phyloP scores from a whole-genome alignment of 2,888 invertebrate species.

The Trichogramma evanescens region DNA sequence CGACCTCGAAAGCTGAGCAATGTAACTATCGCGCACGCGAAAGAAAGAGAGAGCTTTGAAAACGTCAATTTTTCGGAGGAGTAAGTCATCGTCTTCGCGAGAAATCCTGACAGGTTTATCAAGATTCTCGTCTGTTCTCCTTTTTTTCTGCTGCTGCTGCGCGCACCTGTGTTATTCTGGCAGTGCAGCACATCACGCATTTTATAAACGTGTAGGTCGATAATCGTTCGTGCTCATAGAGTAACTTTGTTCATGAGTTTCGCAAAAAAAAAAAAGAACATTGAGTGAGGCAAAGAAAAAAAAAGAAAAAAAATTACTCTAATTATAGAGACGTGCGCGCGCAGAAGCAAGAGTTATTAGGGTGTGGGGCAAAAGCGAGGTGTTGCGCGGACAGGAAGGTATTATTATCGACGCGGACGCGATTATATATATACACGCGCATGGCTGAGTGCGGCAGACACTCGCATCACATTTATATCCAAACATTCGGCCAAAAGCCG shows the following conservation, averaged over 20 bases:
- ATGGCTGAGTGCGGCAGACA: no score
- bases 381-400: conserved; percentile 16
- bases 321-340: conserved; percentile 10
- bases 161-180: background rate
- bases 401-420: conserved; percentile 13
- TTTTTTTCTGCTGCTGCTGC: background rate
- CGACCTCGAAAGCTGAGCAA: no score
- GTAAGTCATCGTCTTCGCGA: conserved; percentile 37
- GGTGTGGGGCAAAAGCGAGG: conserved; percentile 4
- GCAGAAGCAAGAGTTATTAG: conserved; percentile 10
- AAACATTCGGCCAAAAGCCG: no score
- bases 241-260: no score
- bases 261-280: no score
- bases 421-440: background rate
- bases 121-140: conserved; percentile 20
- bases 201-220: no score
- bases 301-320: conserved; percentile 8
- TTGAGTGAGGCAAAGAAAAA: no score
- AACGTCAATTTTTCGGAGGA: conserved; percentile 16
- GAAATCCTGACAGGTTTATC: conserved; percentile 41
- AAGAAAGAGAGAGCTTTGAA: no score
- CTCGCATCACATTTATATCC: no score
- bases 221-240: no score
- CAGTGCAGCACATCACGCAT: background rate
- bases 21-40: no score